These are phyloP conservation scores for Chlorospingus flavigularis DNA, from an alignment of 2,797 vertebrate genomes.

Conservation along the genomic window DNA sequence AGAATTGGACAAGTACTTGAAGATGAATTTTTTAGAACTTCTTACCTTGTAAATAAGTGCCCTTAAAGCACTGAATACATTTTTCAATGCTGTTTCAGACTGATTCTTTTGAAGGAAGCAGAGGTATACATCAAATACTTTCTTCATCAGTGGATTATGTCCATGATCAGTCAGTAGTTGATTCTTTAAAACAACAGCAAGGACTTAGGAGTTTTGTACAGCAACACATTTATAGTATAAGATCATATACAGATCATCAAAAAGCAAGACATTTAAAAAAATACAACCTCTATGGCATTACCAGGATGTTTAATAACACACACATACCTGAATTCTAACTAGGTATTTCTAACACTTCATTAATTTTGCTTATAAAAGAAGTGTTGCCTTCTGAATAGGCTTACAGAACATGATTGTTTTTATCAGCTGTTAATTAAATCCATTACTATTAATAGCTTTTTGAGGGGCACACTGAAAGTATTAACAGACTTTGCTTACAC, in stretches of 20 bases:
- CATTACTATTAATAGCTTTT: neutral
- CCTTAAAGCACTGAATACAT: conserved; percentile 91
- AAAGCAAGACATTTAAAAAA: neutral
- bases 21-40: neutral
- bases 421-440: neutral
- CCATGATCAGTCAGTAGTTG: conserved; percentile 90
- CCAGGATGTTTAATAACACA: neutral
- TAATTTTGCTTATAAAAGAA: neutral
- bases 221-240: neutral
- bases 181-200: conserved; percentile 76
- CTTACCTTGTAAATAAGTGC: conserved; percentile 94
- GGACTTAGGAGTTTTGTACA: neutral
- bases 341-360: neutral
- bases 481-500: neutral
- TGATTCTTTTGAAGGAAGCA: conserved; percentile 97
- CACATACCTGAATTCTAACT: neutral
- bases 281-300: neutral
- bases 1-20: neutral
- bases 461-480: neutral
- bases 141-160: conserved; percentile 98
- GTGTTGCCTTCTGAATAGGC: neutral
- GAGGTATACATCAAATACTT: conserved; percentile 94
- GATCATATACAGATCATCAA: neutral
- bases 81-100: conserved; percentile 91
- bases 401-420: neutral